Conservation (phyloP, 2,888 invertebrate species). For the Schizaphis graminum region DNA sequence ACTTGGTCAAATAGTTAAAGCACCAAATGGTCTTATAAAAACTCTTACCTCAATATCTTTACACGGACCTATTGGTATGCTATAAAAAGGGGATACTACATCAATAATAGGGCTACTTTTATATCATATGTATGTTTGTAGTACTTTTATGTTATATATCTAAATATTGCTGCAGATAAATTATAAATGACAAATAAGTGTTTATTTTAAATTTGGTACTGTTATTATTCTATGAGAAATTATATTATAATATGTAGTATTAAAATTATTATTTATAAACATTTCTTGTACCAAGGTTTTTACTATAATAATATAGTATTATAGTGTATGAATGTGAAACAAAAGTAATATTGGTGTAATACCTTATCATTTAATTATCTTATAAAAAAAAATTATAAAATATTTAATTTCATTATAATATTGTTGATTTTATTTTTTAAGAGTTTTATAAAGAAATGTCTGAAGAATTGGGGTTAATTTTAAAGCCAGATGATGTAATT, state of each 20-base stretch:
- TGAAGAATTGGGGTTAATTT: constrained; percentile 41
- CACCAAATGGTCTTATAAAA: constrained; percentile 73
- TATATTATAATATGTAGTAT: not conserved
- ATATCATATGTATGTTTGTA: not conserved
- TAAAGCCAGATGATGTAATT: constrained; percentile 60
- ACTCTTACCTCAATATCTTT: constrained; percentile 74
- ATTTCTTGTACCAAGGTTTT: not conserved
- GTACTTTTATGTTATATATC: not conserved
- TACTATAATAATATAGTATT: not conserved
- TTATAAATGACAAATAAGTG: not conserved
- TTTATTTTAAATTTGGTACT: not conserved
- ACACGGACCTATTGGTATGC: constrained; percentile 71
- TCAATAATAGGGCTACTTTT: not conserved
- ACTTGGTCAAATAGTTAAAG: constrained; percentile 72
- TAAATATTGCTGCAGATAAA: not conserved
- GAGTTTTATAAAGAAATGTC: constrained; percentile 66
- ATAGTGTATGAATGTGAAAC: not conserved
- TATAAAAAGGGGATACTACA: not conserved
- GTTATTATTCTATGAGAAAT: not conserved
- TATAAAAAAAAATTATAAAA: not conserved
- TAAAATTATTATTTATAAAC: too few species aligned
- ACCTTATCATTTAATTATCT: not conserved
- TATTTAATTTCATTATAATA: not conserved
- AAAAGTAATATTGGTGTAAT: not conserved
- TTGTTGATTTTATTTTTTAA: constrained; percentile 26